Evolutionary conservation across 2,888 invertebrate genomes (phyloP).

Genomic region (Napeogenes inachia): DNA sequence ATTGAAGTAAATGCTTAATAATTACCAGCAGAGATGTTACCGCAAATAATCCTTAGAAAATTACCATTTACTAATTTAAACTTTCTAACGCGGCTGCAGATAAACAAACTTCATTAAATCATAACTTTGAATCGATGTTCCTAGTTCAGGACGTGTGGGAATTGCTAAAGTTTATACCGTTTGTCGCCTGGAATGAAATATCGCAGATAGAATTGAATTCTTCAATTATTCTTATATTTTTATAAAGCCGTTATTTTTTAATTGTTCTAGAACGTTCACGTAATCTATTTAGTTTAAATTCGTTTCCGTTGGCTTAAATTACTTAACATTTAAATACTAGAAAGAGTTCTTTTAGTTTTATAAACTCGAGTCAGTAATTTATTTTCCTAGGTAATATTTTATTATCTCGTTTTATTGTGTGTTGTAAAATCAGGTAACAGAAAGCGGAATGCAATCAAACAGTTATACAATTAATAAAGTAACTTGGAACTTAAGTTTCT

Average conservation of each 20-base stretch:
- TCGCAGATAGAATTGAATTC: not conserved
- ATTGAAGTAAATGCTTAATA: conserved; percentile 17
- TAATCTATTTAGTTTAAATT: too few species aligned
- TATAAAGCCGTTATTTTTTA: too few species aligned
- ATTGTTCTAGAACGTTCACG: too few species aligned
- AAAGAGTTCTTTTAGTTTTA: too few species aligned
- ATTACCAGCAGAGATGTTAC: conserved; percentile 23
- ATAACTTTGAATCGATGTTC: not conserved
- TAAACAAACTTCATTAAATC: conserved; percentile 4
- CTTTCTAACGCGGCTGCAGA: conserved; percentile 21
- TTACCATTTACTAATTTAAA: conserved; percentile 23
- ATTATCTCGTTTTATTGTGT: conserved; percentile 28
- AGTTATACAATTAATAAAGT: conserved; percentile 53
- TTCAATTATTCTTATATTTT: too few species aligned
- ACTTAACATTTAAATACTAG: too few species aligned
- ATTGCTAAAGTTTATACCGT: not conserved
- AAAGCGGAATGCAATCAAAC: conserved; percentile 42
- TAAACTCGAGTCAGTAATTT: not conserved
- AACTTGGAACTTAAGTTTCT: conserved; percentile 29
- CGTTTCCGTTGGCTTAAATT: too few species aligned
- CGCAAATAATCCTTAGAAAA: conserved; percentile 27
- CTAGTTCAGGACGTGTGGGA: not conserved
- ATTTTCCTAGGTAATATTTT: conserved; percentile 1
- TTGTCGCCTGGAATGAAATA: not conserved
- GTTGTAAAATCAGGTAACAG: conserved; percentile 42